Evolutionary conservation across 1,140 invertebrate species (phyloP).

Genomic region (Calliopsis andreniformis): DNA sequence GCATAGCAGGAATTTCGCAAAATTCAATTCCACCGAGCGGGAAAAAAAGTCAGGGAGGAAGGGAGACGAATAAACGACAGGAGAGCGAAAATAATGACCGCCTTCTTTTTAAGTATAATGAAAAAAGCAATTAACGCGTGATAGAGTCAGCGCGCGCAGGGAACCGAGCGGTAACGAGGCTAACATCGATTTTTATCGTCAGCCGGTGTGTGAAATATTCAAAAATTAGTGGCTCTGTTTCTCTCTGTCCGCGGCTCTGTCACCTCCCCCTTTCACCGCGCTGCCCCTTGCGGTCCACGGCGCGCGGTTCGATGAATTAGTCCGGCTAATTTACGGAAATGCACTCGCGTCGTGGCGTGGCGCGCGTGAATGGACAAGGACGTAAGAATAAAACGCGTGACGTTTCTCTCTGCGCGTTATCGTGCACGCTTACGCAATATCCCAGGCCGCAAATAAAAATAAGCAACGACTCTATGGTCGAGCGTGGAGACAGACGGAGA

Average conservation of each 20-base stretch:
- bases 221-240: conserved; percentile 28
- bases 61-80: not conserved
- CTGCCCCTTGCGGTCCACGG: not conserved
- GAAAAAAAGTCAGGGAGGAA: not conserved
- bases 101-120: conserved; percentile 31
- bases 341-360: conserved; percentile 20
- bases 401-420: conserved; percentile 37
- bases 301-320: conserved; percentile 16
- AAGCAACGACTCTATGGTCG: not conserved
- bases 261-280: not conserved
- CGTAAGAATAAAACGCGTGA: conserved; percentile 62
- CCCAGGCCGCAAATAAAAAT: conserved; percentile 59
- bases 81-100: conserved; percentile 27
- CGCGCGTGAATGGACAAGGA: conserved; percentile 53
- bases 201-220: conserved; percentile 31
- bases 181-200: conserved; percentile 36
- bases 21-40: not conserved
- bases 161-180: conserved; percentile 6
- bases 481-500: not conserved
- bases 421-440: conserved; percentile 50
- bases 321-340: conserved; percentile 47
- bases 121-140: conserved; percentile 34
- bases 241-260: not conserved
- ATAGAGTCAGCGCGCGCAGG: conserved; percentile 3
- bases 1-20: conserved; percentile 7